Evolutionary conservation across 2,888 invertebrate genomes (phyloP).

Genomic region (Pandemis corylana): DNA sequence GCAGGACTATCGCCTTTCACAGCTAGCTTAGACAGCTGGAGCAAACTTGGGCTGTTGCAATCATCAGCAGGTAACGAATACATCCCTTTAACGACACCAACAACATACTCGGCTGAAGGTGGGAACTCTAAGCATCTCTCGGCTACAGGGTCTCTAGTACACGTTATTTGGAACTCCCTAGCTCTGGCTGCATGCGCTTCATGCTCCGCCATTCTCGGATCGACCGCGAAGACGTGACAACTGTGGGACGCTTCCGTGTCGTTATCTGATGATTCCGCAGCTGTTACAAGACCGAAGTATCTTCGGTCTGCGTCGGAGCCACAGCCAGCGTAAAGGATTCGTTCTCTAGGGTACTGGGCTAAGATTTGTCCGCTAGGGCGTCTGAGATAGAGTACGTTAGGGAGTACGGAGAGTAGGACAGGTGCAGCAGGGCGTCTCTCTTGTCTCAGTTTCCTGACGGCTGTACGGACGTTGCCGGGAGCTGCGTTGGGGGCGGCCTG

Average conservation of each 20-base stretch:
- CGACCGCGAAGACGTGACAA: constrained; percentile 97
- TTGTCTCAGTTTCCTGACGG: constrained; percentile 94
- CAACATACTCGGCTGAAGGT: constrained; percentile 91
- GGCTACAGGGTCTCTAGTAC: constrained; percentile 91
- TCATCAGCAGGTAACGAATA: constrained; percentile 86
- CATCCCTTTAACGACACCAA: constrained; percentile 89
- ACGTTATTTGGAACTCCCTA: constrained; percentile 93
- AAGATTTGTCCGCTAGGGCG: constrained; percentile 91
- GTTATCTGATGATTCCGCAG: constrained; percentile 86
- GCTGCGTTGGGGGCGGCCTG: constrained; percentile 91
- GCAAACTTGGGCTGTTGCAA: constrained; percentile 70
- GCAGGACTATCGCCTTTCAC: constrained; percentile 79
- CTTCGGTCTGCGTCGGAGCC: constrained; percentile 95
- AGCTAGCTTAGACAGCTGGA: constrained; percentile 76
- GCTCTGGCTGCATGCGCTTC: constrained; percentile 92
- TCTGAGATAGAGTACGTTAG: constrained; percentile 91
- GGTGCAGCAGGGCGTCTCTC: constrained; percentile 94
- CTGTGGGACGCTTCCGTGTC: constrained; percentile 88
- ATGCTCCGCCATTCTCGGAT: constrained; percentile 94
- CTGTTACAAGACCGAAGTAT: constrained; percentile 97
- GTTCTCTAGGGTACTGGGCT: constrained; percentile 94
- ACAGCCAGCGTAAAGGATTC: constrained; percentile 95
- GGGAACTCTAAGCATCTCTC: constrained; percentile 96
- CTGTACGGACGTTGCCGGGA: constrained; percentile 92
- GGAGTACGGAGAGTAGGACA: constrained; percentile 93